Percentiles rank a stretch among this genome's conserved stretches.
Evolutionary conservation across 2,797 vertebrate species (phyloP).

Genomic region (Pangasius krempfi): DNA sequence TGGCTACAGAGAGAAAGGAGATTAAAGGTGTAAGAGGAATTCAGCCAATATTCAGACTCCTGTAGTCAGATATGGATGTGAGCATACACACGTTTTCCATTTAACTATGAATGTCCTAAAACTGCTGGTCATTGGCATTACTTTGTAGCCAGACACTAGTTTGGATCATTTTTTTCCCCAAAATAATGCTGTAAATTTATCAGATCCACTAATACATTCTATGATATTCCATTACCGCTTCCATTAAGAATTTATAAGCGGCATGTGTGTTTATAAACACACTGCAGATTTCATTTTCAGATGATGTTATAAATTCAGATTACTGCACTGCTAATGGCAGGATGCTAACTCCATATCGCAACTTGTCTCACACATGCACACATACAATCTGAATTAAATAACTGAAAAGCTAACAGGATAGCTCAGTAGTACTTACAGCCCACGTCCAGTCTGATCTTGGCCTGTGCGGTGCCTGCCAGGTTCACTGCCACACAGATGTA

Average conservation of each 20-base stretch:
- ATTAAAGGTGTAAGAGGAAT: neutral
- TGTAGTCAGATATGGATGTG: neutral
- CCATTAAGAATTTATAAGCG: too few species aligned
- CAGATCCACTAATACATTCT: too few species aligned
- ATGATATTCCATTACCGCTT: too few species aligned
- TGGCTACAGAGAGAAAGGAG: slow-evolving; percentile 67
- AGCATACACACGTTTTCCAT: neutral
- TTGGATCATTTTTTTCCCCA: too few species aligned
- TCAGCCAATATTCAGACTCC: neutral
- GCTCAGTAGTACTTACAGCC: slow-evolving; percentile 82
- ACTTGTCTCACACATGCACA: neutral
- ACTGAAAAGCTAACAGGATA: neutral
- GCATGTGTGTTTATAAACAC: too few species aligned
- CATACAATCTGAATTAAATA: neutral
- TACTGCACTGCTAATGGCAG: neutral
- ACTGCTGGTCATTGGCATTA: neutral
- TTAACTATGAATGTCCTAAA: neutral
- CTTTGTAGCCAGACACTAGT: too few species aligned
- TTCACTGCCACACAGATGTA: slow-evolving; percentile 91
- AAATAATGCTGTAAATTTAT: too few species aligned
- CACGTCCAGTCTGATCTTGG: slow-evolving; percentile 87
- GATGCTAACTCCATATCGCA: neutral
- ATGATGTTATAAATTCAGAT: too few species aligned
- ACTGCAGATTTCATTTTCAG: neutral
- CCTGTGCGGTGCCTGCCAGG: slow-evolving; percentile 84